Conservation (phyloP, 2,113 vertebrate species). For the Pleuronectes platessa region DNA sequence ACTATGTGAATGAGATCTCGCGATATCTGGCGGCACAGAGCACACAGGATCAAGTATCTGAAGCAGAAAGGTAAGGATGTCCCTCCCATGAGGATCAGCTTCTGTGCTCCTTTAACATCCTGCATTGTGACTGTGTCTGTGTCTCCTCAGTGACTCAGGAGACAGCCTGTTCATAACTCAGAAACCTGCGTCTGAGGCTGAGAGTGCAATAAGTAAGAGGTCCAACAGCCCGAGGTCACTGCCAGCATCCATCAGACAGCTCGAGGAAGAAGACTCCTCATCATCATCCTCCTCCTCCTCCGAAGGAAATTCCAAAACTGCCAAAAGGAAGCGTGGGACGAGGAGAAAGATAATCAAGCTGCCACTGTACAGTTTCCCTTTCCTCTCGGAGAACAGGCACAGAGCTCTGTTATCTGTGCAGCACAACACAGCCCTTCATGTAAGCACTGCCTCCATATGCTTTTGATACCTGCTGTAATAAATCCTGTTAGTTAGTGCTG, state of each 20-base stretch:
- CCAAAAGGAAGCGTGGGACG: fast-evolving
- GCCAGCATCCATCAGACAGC: background rate
- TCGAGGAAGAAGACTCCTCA: slow-evolving; percentile 4
- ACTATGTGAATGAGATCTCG: slow-evolving; percentile 27
- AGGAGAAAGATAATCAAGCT: background rate
- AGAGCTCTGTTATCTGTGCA: fast-evolving
- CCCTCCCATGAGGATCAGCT: background rate
- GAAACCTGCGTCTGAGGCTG: slow-evolving; percentile 18
- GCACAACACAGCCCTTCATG: slow-evolving; percentile 45
- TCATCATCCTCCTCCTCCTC: background rate
- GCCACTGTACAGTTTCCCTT: slow-evolving; percentile 61
- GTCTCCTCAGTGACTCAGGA: slow-evolving; percentile 74
- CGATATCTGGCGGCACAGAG: background rate
- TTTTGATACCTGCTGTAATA: no score
- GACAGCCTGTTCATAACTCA: slow-evolving; percentile 81
- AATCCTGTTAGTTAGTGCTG: background rate
- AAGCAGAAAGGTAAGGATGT: slow-evolving; percentile 60
- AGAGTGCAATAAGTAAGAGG: background rate
- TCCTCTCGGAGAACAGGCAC: slow-evolving; percentile 16
- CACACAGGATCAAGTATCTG: background rate
- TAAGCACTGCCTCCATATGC: slow-evolving; percentile 35
- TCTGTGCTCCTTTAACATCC: background rate
- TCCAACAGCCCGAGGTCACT: fast-evolving
- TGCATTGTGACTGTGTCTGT: background rate
- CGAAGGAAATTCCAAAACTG: background rate